A percentile compares a stretch with the other conserved stretches of the same genome.
phyloP scores from a whole-genome alignment of 2,888 invertebrate species.

The Artemia sinica region DNA sequence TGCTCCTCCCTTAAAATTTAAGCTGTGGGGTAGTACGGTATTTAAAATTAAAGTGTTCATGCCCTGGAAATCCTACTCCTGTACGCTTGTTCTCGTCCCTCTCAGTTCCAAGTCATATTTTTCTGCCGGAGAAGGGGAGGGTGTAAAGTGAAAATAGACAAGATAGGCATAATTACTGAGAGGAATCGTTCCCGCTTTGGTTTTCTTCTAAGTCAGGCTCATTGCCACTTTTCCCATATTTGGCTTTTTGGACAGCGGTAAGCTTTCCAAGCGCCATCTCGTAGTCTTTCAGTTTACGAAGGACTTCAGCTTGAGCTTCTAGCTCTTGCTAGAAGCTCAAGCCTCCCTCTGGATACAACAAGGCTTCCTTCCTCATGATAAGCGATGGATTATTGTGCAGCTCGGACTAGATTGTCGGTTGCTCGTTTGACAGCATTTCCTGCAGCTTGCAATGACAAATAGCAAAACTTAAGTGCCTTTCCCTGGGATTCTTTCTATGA shows the following conservation, averaged over 20 bases:
- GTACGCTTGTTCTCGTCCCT: no score
- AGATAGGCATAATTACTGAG: slow-evolving; percentile 14
- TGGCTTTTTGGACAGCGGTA: slow-evolving; percentile 77
- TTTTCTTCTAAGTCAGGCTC: slow-evolving; percentile 29
- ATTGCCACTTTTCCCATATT: slow-evolving; percentile 51
- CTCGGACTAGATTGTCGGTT: slow-evolving; percentile 87
- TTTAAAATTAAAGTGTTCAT: no score
- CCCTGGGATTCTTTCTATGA: not conserved
- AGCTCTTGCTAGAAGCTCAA: slow-evolving; percentile 94
- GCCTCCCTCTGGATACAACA: slow-evolving; percentile 78
- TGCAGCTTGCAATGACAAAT: slow-evolving; percentile 45
- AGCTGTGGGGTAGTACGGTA: no score
- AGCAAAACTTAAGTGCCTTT: no score
- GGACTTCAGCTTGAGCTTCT: slow-evolving; percentile 64
- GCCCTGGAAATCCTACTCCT: no score
- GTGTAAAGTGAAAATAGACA: no score
- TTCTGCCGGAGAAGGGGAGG: no score
- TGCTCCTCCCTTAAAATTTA: no score
- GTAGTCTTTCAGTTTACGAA: slow-evolving; percentile 81
- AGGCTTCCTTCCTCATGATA: slow-evolving; percentile 79
- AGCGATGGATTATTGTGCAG: slow-evolving; percentile 78
- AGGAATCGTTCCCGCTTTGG: slow-evolving; percentile 41
- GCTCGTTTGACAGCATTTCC: slow-evolving; percentile 93
- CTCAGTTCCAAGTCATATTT: no score
- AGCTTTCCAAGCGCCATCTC: slow-evolving; percentile 78